phyloP scores from a whole-genome alignment of 35 echinoderm and acorn worm species.

The Acanthaster planci region DNA sequence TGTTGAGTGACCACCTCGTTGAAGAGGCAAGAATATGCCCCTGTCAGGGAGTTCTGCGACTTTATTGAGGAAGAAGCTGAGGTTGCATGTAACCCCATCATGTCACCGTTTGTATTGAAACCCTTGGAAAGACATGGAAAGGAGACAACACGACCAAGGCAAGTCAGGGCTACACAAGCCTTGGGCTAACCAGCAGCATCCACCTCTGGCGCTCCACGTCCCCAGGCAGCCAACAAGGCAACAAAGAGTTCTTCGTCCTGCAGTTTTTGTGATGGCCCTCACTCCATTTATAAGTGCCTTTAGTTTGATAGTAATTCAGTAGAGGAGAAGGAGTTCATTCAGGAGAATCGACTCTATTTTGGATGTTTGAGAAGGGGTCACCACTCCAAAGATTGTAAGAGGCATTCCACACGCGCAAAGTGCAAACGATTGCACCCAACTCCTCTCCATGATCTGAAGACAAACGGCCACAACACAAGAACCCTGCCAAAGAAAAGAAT shows the following conservation, averaged over 20 bases:
- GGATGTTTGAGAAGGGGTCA: conserved; percentile 74
- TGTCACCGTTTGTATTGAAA: conserved; percentile 21
- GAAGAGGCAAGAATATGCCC: conserved; percentile 39
- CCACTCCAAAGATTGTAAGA: conserved; percentile 52
- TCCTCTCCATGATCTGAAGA: conserved; percentile 55
- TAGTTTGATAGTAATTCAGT: conserved; percentile 36
- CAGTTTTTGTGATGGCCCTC: conserved; percentile 44
- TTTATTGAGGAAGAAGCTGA: conserved; percentile 58
- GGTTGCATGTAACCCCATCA: conserved; percentile 50
- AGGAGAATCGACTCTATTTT: conserved; percentile 54
- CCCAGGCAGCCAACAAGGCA: background rate
- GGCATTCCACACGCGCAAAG: conserved; percentile 40
- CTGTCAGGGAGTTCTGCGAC: conserved; percentile 25
- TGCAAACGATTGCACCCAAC: conserved; percentile 65
- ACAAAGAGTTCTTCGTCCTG: conserved; percentile 28
- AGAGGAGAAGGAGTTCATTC: conserved; percentile 58
- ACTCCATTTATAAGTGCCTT: conserved; percentile 47
- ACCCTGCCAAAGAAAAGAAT: background rate
- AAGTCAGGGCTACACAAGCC: conserved; percentile 13
- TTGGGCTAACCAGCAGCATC: background rate
- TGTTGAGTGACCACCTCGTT: background rate
- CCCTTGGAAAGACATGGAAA: background rate
- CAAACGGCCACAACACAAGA: conserved; percentile 21
- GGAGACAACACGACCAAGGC: background rate
- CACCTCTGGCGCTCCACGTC: background rate